Evolutionary conservation across 92 coral and sea anemone species (phyloP), one percentile per base, ranked within the genome.

Genomic region (Epizoanthus rinbou): DNA sequence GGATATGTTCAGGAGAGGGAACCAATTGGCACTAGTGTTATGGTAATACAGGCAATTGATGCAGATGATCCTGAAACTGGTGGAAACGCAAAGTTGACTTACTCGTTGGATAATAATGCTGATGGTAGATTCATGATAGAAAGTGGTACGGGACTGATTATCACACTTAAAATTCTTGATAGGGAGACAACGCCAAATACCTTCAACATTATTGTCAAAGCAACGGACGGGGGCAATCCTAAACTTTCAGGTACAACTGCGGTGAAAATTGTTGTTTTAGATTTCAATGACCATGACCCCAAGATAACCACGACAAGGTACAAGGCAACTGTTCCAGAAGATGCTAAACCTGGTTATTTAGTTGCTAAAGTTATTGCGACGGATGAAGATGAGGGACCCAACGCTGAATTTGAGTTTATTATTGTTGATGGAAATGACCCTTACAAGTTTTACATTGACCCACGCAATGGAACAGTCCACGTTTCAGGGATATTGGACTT

Each of bases 401-500:
- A 89, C 53, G 93, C 95, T 3, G 95, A 92, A 62, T 87, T 91
- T 63, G 99, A 94, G 64, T 97, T 84, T 59, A 80, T 87, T 2
- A 90, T 97, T 3, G 74, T 64, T 3, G 72, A 73, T 23, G 99
- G 99, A 9, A 92, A 94, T 74, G 91, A 84, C 63, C 98, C 99
- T 1, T 83, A 83, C 69, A 89, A 86, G 73, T 97, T 97, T 75
- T 94, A 97, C 80, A 88, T 97, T 52, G 85, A 92, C 76, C 99
- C 98, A 8, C 79, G 79, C 6, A 92, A 87, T 31, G 99, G 99
- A 16, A 86, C 85, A 1, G 91, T 97, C 16, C 91, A 86, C n/a
- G 99, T 97, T 17, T 91, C 98, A 1, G 99, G 99, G 10, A 72
- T 92, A 8, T 88, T 97, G 31, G 98, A 94, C 73, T 90, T 80